phyloP scores from a whole-genome alignment of 2,797 vertebrate species.

The Gymnothorax javanicus region DNA sequence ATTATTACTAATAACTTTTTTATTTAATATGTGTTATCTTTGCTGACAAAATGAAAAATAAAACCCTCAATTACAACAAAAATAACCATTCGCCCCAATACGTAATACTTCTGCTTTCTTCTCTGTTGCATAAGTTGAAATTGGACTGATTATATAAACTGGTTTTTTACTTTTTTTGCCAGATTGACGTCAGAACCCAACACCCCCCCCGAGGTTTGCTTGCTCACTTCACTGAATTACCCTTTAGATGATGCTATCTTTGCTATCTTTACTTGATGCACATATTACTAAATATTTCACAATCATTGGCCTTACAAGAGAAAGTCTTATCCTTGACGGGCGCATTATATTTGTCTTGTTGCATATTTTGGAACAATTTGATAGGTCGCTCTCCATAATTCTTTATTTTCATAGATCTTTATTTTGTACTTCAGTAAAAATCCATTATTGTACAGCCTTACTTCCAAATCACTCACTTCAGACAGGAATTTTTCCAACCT shows the following conservation, averaged over 20 bases:
- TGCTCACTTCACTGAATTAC: constrained; percentile 43
- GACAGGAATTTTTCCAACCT: too few species aligned
- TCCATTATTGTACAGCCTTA: too few species aligned
- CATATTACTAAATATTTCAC: constrained; percentile 17
- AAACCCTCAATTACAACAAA: too few species aligned
- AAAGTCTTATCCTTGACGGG: not conserved
- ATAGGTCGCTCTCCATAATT: too few species aligned
- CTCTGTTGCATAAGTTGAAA: constrained; percentile 20
- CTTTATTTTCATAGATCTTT: too few species aligned
- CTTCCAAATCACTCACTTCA: too few species aligned
- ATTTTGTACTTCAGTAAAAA: too few species aligned
- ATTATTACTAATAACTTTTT: too few species aligned
- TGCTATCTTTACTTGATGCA: constrained; percentile 22
- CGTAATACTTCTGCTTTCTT: not conserved
- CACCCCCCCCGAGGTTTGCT: constrained; percentile 36
- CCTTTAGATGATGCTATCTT: constrained; percentile 32
- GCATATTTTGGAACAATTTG: too few species aligned
- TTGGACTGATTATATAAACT: constrained; percentile 62
- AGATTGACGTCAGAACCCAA: constrained; percentile 56
- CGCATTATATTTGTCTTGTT: not conserved
- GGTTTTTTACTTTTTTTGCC: constrained; percentile 27
- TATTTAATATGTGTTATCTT: too few species aligned
- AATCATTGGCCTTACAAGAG: not conserved
- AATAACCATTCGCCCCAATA: not conserved
- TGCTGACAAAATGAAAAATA: too few species aligned